A percentile compares a stretch with the other conserved stretches of the same genome.
Evolutionary conservation across 2,113 vertebrate species (phyloP).

Genomic region (Rhizomys pruinosus): DNA sequence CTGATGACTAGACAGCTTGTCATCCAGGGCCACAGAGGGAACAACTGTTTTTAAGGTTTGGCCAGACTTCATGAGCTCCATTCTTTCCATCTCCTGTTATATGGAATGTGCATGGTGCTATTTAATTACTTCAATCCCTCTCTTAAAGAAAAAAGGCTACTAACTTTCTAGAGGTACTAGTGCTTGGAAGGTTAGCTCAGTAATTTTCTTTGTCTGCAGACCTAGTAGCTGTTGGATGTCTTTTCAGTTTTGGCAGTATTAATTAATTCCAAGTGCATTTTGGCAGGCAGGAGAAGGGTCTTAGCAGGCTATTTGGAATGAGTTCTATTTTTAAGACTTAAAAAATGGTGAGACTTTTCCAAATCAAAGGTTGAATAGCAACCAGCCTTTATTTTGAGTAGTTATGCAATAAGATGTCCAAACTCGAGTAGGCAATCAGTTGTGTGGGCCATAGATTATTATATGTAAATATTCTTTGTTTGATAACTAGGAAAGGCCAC

Average conservation of each 20-base stretch:
- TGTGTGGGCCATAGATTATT: neutral
- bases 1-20: constrained; percentile 81
- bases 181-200: constrained; percentile 19
- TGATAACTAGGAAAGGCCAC: neutral
- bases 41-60: constrained; percentile 77
- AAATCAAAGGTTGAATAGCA: constrained; percentile 25
- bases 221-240: neutral
- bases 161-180: neutral
- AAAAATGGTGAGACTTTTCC: constrained; percentile 24
- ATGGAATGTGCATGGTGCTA: constrained; percentile 60
- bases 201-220: constrained; percentile 49
- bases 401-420: neutral
- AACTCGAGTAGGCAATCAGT: neutral
- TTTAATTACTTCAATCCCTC: constrained; percentile 46
- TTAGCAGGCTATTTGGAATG: constrained; percentile 12
- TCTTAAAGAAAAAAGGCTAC: constrained; percentile 54
- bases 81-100: constrained; percentile 75
- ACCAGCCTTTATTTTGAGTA: neutral
- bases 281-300: neutral
- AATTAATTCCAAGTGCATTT: constrained; percentile 60
- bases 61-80: constrained; percentile 73
- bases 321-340: constrained; percentile 55
- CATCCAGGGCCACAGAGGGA: constrained; percentile 77
- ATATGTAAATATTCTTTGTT: neutral
- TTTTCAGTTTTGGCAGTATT: constrained; percentile 37